Evolutionary conservation across 2,888 invertebrate species (phyloP), one percentile per base, ranked within the genome.

Genomic region (Nymphalis polychloros): DNA sequence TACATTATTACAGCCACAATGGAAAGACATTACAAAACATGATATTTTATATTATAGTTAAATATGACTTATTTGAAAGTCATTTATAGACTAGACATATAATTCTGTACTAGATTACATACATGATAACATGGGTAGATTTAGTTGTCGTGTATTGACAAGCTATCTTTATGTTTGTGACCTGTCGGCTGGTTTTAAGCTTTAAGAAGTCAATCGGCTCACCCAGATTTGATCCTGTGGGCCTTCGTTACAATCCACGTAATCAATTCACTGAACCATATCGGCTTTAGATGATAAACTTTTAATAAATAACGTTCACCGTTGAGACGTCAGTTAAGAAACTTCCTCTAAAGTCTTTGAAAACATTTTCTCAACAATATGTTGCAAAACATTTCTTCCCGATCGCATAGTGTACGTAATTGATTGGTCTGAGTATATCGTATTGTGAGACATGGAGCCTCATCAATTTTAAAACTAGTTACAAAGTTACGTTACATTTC

Each of bases 381-480:
- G 31, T 52, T 7, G n/a, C 17, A n/a, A 31, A 55, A 55, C 20
- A 55, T n/a, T 55, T 35, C 35, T 35, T 7, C 55, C 8, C 31
- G 23, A 16, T 31, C n/a, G 31, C 8, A n/a, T 16, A 27, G 65
- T 16, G 47, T 23, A 31, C 46, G 57, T 69, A 69, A 69, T 69
- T 61, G 64, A 69, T 69, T 55, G 64, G 23, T 41, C 19, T 31
- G n/a, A 27, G 50, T 50, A 52, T 50, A 41, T 55, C 49, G 48
- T 55, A 67, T 35, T 55, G 60, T 31, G 55, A 50, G 62, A 69
- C 64, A 13, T 13, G 4, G 64, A 50, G 69, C 61, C 31, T 52
- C 59, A 66, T 69, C 63, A 59, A 63, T 69, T 69, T 66, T 63
- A 61, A 64, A 66, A 60, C 53, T 52, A 48, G 60, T 61, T 67